These are phyloP conservation scores for Oreortyx pictus DNA, from an alignment of 2,797 vertebrate species.

Conservation along the genomic window DNA sequence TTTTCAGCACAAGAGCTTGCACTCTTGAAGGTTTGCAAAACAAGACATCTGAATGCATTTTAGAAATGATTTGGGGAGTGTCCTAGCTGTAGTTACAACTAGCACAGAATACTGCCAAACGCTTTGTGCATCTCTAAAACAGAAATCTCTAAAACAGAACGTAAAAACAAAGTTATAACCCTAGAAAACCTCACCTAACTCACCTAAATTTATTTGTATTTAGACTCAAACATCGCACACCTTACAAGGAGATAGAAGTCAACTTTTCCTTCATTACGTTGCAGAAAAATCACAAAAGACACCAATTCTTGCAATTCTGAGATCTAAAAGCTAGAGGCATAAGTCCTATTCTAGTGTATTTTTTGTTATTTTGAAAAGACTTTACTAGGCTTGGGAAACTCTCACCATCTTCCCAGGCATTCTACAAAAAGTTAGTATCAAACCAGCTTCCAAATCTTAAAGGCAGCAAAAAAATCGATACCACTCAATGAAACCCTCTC, in stretches of 20 bases:
- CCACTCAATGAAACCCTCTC: neutral
- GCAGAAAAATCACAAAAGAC: neutral
- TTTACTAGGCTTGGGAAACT: rapidly evolving
- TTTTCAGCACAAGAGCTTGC: neutral
- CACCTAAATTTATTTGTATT: neutral
- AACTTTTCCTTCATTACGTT: neutral
- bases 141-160: neutral
- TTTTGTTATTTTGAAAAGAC: neutral
- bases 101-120: neutral
- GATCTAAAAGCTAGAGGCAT: neutral
- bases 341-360: neutral
- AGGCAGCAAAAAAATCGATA: neutral
- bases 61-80: neutral
- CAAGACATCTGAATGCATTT: neutral
- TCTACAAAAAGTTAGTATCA: neutral
- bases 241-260: neutral
- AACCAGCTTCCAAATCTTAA: neutral
- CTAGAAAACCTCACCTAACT: neutral
- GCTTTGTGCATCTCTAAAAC: neutral
- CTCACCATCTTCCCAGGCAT: neutral
- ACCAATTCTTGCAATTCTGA: neutral
- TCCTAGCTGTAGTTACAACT: neutral
- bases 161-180: neutral
- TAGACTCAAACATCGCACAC: neutral
- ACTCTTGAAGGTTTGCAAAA: neutral